phyloP scores from a whole-genome alignment of 2,888 invertebrate genomes.

The Pristionchus maxplancki region DNA sequence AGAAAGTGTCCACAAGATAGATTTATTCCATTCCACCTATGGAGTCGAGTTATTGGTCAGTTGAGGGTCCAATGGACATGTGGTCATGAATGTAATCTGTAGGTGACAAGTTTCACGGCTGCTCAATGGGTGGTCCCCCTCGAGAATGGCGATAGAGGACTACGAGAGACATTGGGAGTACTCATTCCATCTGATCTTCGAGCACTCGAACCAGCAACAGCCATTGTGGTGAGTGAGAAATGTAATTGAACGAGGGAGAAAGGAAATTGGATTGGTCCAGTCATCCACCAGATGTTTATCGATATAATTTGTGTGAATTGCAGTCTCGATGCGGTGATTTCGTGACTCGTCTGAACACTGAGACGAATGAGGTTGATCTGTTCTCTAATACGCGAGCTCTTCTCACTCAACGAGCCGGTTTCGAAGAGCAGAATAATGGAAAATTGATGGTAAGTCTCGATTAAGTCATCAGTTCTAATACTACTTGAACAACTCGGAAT shows the following conservation, averaged over 20 bases:
- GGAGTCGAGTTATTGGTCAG: slow-evolving; percentile 64
- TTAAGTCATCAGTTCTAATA: not conserved
- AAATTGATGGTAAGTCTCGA: not conserved
- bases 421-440: not conserved
- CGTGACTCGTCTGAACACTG: slow-evolving; percentile 9
- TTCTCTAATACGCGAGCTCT: slow-evolving; percentile 4
- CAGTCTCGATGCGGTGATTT: slow-evolving; percentile 43
- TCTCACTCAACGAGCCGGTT: not conserved
- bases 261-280: not conserved
- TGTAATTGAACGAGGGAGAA: not conserved
- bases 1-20: slow-evolving; percentile 65
- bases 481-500: not conserved
- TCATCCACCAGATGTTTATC: not conserved
- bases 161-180: slow-evolving; percentile 69
- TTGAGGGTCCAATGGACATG: not conserved
- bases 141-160: slow-evolving; percentile 64
- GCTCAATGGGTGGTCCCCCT: slow-evolving; percentile 72
- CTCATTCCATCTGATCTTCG: slow-evolving; percentile 64
- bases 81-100: not conserved
- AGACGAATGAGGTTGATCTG: slow-evolving; percentile 8
- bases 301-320: not conserved
- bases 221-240: not conserved
- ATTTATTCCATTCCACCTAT: slow-evolving; percentile 60
- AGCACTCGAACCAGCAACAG: slow-evolving; percentile 27
- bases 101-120: slow-evolving; percentile 67